Conservation (phyloP, 2,113 vertebrate species). For the Neomonachus schauinslandi region DNA sequence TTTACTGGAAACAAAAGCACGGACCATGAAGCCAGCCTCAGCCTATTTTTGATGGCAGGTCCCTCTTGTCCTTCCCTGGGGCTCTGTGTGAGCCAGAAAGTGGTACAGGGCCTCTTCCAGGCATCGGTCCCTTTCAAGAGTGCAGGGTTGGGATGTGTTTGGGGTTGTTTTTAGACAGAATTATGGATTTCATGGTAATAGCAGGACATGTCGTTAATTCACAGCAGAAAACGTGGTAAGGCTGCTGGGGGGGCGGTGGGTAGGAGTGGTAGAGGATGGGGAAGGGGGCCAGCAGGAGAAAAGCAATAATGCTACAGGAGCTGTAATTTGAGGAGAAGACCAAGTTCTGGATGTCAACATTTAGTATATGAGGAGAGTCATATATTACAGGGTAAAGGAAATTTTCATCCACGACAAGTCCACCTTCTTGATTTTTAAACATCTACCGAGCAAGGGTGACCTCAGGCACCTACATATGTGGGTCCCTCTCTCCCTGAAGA, state of each 20-base stretch:
- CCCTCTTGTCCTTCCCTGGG: background rate
- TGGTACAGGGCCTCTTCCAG: too few species aligned
- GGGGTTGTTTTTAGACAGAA: background rate
- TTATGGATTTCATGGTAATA: background rate
- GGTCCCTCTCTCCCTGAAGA: background rate
- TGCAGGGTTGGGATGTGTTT: background rate
- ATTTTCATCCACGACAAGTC: background rate
- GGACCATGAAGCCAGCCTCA: background rate
- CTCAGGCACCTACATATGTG: background rate
- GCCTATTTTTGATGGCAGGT: background rate
- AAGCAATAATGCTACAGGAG: background rate
- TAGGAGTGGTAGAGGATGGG: accelerated
- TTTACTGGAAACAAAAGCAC: background rate
- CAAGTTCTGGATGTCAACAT: background rate
- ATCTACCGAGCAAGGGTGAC: background rate
- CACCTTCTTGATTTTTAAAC: background rate
- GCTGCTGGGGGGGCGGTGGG: accelerated
- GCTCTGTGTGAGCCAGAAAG: background rate
- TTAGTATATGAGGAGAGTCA: background rate
- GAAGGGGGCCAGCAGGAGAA: background rate
- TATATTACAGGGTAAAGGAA: background rate
- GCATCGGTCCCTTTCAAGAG: background rate
- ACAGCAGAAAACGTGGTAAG: background rate
- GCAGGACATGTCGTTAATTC: background rate
- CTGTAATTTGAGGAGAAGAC: background rate